Conservation (phyloP, 2,113 vertebrate species). For the Illadopsis cleaveri region DNA sequence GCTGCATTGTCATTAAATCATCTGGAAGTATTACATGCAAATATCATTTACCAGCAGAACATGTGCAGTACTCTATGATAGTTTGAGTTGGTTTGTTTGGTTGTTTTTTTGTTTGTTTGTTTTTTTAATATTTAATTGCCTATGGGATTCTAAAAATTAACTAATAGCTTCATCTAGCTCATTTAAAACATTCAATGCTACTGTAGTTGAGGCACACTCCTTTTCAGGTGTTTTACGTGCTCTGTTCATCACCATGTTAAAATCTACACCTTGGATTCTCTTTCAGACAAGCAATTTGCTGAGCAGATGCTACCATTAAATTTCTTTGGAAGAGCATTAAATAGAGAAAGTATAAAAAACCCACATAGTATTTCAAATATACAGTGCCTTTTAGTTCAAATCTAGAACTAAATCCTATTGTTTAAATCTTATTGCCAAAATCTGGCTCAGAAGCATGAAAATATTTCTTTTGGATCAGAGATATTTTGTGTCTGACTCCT, state of each 20-base stretch:
- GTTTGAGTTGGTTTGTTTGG: background rate
- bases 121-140: background rate
- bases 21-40: background rate
- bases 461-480: background rate
- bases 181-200: background rate
- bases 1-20: background rate
- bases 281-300: background rate
- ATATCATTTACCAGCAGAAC: background rate
- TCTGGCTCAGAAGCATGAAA: background rate
- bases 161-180: background rate
- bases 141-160: background rate
- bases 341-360: background rate
- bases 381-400: background rate
- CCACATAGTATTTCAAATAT: background rate
- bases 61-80: fast-evolving
- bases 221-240: background rate
- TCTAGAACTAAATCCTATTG: background rate
- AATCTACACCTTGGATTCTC: background rate
- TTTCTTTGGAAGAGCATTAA: background rate
- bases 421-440: background rate
- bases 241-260: background rate
- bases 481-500: background rate
- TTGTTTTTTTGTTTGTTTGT: too few relatives aligned
- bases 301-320: background rate
- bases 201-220: background rate